These are phyloP conservation scores for Propithecus perrieri DNA, from an alignment of 2,797 vertebrate genomes.

Conservation along the genomic window DNA sequence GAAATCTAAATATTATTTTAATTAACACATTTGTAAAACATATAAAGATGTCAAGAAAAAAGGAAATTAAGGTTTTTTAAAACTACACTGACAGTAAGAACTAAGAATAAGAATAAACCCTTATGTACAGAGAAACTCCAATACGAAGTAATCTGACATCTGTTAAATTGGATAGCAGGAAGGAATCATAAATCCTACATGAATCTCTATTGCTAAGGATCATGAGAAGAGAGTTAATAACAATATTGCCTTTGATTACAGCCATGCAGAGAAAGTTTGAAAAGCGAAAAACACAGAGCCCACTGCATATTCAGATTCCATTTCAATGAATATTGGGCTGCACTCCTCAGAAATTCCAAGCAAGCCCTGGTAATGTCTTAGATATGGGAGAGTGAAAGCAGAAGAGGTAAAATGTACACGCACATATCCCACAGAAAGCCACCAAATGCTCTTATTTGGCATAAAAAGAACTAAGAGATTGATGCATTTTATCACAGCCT, in stretches of 20 bases:
- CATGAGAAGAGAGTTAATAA: not conserved
- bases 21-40: not conserved
- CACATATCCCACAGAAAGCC: not conserved
- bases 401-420: not conserved
- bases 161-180: not conserved
- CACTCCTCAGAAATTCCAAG: not conserved
- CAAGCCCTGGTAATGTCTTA: not conserved
- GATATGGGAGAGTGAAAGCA: not conserved
- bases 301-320: not conserved
- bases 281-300: not conserved
- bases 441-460: not conserved
- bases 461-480: not conserved
- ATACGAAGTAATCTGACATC: not conserved
- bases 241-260: not conserved
- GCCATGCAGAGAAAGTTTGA: not conserved
- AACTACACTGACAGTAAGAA: not conserved
- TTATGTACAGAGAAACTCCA: not conserved
- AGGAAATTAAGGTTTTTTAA: not conserved
- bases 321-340: not conserved
- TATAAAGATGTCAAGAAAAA: not conserved
- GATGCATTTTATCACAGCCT: conserved; percentile 1
- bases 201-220: not conserved
- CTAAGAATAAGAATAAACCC: not conserved
- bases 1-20: not conserved
- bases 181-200: not conserved